These are phyloP conservation scores for Coenonympha glycerion DNA, from an alignment of 2,888 invertebrate species.

Conservation along the genomic window DNA sequence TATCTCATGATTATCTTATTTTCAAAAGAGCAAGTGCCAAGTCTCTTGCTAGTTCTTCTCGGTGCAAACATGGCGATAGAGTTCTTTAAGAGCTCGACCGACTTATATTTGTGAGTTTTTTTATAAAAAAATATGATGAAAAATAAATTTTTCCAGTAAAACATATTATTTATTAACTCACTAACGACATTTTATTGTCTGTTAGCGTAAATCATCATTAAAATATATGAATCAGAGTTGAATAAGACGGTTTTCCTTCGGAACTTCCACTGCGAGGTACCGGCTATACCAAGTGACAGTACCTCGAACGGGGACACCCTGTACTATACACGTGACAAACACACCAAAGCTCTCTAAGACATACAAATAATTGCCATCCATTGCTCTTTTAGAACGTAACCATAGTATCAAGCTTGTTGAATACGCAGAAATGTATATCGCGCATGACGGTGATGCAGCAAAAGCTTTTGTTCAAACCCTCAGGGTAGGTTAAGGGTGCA, in stretches of 20 bases:
- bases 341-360: neutral
- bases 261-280: slow-evolving; percentile 36
- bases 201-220: slow-evolving; percentile 19
- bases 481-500: slow-evolving; percentile 71
- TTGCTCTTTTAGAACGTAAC: slow-evolving; percentile 8
- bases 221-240: slow-evolving; percentile 27
- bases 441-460: slow-evolving; percentile 25
- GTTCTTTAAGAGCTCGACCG: too few relatives aligned
- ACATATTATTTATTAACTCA: neutral
- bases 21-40: too few relatives aligned
- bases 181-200: slow-evolving; percentile 7
- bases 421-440: slow-evolving; percentile 37
- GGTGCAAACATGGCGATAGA: too few relatives aligned
- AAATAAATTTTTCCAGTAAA: neutral
- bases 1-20: too few relatives aligned
- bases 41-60: too few relatives aligned
- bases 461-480: slow-evolving; percentile 35
- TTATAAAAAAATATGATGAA: neutral
- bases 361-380: slow-evolving; percentile 19
- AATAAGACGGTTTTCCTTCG: slow-evolving; percentile 31
- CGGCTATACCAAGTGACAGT: slow-evolving; percentile 46
- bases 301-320: slow-evolving; percentile 53
- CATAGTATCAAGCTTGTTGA: neutral
- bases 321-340: slow-evolving; percentile 31
- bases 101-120: too few relatives aligned